Conservation (phyloP, 2,797 vertebrate species). For the Propithecus perrieri region DNA sequence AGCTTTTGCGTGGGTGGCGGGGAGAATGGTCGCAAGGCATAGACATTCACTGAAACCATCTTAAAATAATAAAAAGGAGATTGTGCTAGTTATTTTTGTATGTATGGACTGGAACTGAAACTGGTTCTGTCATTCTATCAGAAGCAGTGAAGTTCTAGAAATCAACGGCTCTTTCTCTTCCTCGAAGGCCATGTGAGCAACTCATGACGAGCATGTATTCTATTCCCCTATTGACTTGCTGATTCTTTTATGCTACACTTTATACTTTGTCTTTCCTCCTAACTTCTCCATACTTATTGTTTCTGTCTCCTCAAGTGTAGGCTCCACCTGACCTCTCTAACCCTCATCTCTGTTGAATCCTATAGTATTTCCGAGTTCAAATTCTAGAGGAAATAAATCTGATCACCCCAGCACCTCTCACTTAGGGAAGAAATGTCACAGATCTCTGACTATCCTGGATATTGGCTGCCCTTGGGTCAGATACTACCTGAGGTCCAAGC, state of each 20-base stretch:
- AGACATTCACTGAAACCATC: neutral
- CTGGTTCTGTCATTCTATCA: neutral
- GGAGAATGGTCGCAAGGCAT: neutral
- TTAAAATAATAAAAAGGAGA: neutral
- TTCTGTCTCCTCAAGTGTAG: neutral
- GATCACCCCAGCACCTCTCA: neutral
- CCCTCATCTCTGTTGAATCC: neutral
- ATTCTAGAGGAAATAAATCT: neutral
- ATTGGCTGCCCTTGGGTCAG: neutral
- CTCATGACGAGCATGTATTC: neutral
- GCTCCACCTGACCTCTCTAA: neutral
- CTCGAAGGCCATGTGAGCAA: neutral
- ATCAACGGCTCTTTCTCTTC: neutral
- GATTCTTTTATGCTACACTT: neutral
- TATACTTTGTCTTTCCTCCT: neutral
- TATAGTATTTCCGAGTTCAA: neutral
- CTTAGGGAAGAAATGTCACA: neutral
- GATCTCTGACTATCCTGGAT: neutral
- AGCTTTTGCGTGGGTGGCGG: neutral
- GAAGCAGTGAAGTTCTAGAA: neutral
- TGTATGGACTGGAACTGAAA: neutral
- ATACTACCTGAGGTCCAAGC: neutral
- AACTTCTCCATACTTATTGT: neutral
- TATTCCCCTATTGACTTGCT: neutral
- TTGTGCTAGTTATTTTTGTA: neutral